Base-by-base conservation (phyloP, 1,140 invertebrate species). In the Potamilus streckersoni region DNA sequence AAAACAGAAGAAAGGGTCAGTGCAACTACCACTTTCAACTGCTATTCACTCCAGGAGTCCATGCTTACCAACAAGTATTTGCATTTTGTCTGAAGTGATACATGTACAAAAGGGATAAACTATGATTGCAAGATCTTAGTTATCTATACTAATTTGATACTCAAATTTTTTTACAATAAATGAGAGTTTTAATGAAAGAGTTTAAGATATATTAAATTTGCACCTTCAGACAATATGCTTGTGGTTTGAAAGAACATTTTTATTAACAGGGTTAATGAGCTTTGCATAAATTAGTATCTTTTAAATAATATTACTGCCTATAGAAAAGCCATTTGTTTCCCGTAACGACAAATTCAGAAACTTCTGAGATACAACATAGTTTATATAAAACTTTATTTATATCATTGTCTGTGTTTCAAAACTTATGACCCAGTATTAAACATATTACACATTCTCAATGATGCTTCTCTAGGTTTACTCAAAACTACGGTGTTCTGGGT, bases 401-500 rank as follows among this genome's bases (percentile, higher is more conserved):
- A 61, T 5, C 16, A 19, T 61, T 20, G 0, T 2, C 60, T 17
- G 20, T 61, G 60, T 61, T 19, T 17, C 20, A 61, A 17, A 17
- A 19, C 16, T 0, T 19, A 8, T 62, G 19, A n/a, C 60, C 23
- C 19, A 11, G 49, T 57, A 69, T n/a, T n/a, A 69, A 69, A n/a
- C 5, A 69, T 55, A 69, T 16, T 15, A 12, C n/a, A 20, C 8
- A 11, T 23, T 19, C n/a, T 66, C 64, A 5, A 12, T 73, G 58
- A 58, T 27, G 2, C 60, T 71, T 73, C 71, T 79, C 8, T 73
- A 89, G 88, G 76, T 90, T 90, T 74, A 87, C 81, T 63, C 85
- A 97, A 82, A 96, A 95, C 85, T 97, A 93, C 87, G 96, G 96
- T 2, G 94, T 96, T 0, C 88, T 97, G 27, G 96, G 95, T 2